These are phyloP conservation scores for Trinectes maculatus DNA, from an alignment of 2,113 vertebrate species.

Conservation along the genomic window DNA sequence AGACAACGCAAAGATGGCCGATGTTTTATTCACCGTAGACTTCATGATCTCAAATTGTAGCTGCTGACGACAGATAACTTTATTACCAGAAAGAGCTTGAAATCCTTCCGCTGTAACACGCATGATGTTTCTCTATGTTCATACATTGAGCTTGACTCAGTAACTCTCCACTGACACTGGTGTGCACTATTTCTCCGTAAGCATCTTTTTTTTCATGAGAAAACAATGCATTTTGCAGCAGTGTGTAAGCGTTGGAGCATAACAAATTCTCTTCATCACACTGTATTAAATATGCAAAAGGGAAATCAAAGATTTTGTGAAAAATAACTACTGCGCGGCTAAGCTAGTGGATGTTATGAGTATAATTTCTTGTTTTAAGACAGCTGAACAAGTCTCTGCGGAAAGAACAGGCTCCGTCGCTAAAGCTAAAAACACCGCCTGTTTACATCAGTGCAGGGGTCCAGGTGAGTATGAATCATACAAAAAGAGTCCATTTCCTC, in stretches of 20 bases:
- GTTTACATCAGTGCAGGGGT: conserved; percentile 33
- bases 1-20: background rate
- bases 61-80: conserved; percentile 31
- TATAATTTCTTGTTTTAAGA: background rate
- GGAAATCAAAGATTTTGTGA: background rate
- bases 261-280: background rate
- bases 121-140: background rate
- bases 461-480: conserved; percentile 49
- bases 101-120: background rate
- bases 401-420: conserved; percentile 10
- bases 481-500: conserved; percentile 27
- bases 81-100: conserved; percentile 6
- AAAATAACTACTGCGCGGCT: background rate
- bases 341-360: background rate
- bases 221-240: background rate
- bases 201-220: background rate
- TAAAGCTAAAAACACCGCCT: conserved; percentile 24
- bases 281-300: background rate
- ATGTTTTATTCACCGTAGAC: background rate
- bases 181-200: background rate
- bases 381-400: background rate
- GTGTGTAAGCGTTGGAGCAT: background rate
- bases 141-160: background rate
- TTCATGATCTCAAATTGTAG: background rate
- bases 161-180: background rate